Conservation (phyloP, 2,113 vertebrate species). For the Capreolus pygargus region DNA sequence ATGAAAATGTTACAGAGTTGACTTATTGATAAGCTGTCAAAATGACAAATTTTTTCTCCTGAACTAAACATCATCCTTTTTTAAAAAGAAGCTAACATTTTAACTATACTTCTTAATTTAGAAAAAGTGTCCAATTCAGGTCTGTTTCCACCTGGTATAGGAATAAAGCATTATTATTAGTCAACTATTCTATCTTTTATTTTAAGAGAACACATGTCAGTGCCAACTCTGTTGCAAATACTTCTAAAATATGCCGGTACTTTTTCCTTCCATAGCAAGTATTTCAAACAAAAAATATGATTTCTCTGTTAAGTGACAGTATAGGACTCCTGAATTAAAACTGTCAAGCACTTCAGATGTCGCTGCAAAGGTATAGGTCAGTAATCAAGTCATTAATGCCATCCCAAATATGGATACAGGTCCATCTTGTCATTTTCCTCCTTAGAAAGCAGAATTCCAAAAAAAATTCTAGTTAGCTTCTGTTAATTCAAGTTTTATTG, state of each 20-base stretch:
- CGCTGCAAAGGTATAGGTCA: neutral
- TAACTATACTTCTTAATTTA: slow-evolving; percentile 2
- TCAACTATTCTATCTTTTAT: slow-evolving; percentile 9
- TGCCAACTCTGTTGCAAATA: neutral
- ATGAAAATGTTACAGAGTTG: neutral
- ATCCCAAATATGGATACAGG: neutral
- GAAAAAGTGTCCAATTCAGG: slow-evolving; percentile 20
- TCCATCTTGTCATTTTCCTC: neutral
- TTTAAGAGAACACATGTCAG: neutral
- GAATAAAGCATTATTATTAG: slow-evolving; percentile 30
- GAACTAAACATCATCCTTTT: slow-evolving; percentile 9
- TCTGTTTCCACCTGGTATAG: neutral
- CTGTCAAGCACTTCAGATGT: neutral
- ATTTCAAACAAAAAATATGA: neutral
- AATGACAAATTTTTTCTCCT: neutral
- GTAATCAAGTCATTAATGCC: neutral
- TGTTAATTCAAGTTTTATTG: neutral
- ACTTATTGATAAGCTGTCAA: neutral
- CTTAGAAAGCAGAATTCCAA: neutral
- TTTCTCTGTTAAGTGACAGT: neutral
- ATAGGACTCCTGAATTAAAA: neutral
- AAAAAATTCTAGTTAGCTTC: neutral
- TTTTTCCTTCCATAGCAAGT: neutral
- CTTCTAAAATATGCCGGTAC: neutral
- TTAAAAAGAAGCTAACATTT: neutral